Evolutionary conservation across 2,113 vertebrate genomes (phyloP).

Genomic region (Rhinolophus sinicus): DNA sequence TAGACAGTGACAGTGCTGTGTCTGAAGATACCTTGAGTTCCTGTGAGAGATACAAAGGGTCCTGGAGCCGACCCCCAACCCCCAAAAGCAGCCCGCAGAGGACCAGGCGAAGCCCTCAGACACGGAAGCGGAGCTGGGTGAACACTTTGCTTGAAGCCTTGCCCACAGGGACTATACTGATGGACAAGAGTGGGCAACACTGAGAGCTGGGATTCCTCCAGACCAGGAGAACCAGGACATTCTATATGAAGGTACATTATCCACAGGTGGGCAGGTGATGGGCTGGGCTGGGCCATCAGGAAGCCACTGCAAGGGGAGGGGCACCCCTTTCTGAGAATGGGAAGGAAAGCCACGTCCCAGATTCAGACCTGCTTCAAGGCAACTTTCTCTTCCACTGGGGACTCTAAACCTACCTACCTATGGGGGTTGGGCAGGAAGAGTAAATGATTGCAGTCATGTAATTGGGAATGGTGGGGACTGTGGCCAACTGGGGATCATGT

Average conservation of each 20-base stretch:
- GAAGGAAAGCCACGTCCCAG: no score
- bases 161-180: background rate
- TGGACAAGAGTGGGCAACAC: background rate
- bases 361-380: background rate
- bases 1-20: background rate
- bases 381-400: background rate
- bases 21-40: background rate
- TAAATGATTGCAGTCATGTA: background rate
- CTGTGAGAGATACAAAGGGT: background rate
- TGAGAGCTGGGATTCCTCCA: constrained; percentile 51
- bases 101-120: background rate
- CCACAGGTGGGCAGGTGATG: background rate
- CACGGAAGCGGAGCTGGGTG: background rate
- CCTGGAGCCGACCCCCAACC: background rate
- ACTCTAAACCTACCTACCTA: background rate
- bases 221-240: no score
- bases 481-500: background rate
- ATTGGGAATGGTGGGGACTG: constrained; percentile 29
- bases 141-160: constrained; percentile 40
- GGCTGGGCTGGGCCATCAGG: background rate
- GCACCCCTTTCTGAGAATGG: background rate
- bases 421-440: background rate
- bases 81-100: background rate
- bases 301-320: background rate
- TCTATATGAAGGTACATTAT: constrained; percentile 67